Percentiles rank a stretch among this genome's conserved stretches.
phyloP scores from a whole-genome alignment of 64 coral and sea anemone species.

The Montipora capricornis region DNA sequence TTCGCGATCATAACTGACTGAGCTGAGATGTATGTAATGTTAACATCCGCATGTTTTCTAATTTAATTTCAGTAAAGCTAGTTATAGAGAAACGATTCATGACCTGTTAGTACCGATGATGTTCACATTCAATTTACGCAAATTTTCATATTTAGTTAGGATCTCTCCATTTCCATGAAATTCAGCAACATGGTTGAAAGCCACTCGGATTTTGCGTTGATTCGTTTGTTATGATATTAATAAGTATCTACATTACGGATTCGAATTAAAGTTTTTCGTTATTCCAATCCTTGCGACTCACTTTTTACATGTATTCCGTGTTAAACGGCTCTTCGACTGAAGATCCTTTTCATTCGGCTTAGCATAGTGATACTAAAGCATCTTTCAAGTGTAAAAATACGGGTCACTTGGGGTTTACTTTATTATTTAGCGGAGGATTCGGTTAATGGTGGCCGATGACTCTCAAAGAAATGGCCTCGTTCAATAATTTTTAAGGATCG shows the following conservation, averaged over 20 bases:
- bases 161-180: background rate
- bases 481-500: slow-evolving; percentile 47
- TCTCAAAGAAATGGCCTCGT: background rate
- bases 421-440: background rate
- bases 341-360: background rate
- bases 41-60: too few relatives aligned
- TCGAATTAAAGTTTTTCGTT: background rate
- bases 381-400: background rate
- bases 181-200: background rate
- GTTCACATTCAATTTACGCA: background rate
- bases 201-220: background rate
- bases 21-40: too few relatives aligned
- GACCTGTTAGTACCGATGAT: background rate
- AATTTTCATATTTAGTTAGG: background rate
- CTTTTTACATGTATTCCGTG: background rate
- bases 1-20: too few relatives aligned
- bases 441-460: background rate
- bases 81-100: background rate
- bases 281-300: background rate
- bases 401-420: background rate
- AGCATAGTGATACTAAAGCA: background rate
- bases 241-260: background rate
- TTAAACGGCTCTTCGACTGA: background rate
- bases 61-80: background rate
- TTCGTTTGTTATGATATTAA: background rate